These are phyloP conservation scores for Stegodyphus dumicola DNA, from an alignment of 1,140 invertebrate species.

Conservation along the genomic window DNA sequence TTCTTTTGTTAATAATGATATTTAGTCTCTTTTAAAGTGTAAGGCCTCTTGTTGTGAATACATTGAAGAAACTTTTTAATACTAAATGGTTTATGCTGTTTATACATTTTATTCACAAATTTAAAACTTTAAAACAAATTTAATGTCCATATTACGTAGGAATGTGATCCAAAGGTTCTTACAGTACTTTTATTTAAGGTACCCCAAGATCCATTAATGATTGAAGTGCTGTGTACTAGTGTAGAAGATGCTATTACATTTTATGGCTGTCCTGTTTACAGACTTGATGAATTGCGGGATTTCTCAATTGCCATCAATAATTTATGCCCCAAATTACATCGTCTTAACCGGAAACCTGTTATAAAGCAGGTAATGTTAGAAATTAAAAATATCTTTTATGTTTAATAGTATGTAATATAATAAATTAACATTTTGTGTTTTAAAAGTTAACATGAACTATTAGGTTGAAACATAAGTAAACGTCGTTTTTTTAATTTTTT, in stretches of 20 bases:
- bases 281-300: slow-evolving; percentile 16
- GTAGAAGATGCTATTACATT: slow-evolving; percentile 46
- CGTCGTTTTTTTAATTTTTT: no score
- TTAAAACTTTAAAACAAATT: background rate
- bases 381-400: no score
- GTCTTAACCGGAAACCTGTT: slow-evolving; percentile 8
- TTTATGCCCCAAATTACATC: background rate
- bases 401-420: background rate
- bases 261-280: slow-evolving; percentile 28
- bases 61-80: background rate
- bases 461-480: no score
- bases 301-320: background rate
- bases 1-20: no score
- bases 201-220: background rate
- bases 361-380: no score
- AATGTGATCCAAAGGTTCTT: no score
- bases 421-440: background rate
- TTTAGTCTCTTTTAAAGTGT: no score
- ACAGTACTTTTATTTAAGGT: background rate
- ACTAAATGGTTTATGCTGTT: background rate
- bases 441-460: background rate
- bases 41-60: background rate
- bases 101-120: background rate
- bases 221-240: slow-evolving; percentile 27
- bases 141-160: no score